Base-by-base conservation (phyloP, 2,113 vertebrate species). In the Pelvicachromis taeniatus region DNA sequence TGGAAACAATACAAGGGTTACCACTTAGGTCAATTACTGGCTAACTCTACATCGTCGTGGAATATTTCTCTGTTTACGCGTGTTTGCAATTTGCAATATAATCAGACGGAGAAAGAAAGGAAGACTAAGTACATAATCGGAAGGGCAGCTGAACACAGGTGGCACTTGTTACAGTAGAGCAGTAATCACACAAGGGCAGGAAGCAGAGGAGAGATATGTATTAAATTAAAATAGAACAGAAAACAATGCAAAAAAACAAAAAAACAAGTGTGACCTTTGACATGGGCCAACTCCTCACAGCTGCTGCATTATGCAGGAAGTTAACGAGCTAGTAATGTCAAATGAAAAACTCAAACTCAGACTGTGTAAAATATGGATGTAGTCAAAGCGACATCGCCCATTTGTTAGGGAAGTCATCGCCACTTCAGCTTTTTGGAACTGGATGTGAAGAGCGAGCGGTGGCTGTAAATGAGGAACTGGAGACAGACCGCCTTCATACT, bases 11-110 rank as follows among this genome's bases (percentile, higher is more conserved):
- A 29, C 19, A 73, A 5, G 23, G 1, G 68, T 73, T 26, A 48
- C 0, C 5, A 0, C 5, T 40, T 73, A 1, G 9, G 42, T 16
- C 14, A 73, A 48, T 48, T 19, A 29, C 0, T 4, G 40, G 23
- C 42, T 73, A 26, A 29, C 26, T 4, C 14, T 48, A 23, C 65
- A 73, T 73, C 14, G 0, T 45, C 0, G 21, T 26, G 38, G 21
- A 21, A 48, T 48, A 7, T 48, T 73, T 48, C 23, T 48, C 5
- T 73, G 21, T 73, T 73, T 73, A 26, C 23, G 10, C 23, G 17
- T 3, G 68, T 73, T 0, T 73, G 5, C 21, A 70, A 17, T 38
- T 38, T 38, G 10, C 19, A 38, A 48, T 29, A 48, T 1, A 26
- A 48, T 19, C 23, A 48, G 68, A 26, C 40, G 0, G 42, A 26